Base-by-base conservation (phyloP, 2,888 invertebrate species). In the Caenorhabditis auriculariae region DNA sequence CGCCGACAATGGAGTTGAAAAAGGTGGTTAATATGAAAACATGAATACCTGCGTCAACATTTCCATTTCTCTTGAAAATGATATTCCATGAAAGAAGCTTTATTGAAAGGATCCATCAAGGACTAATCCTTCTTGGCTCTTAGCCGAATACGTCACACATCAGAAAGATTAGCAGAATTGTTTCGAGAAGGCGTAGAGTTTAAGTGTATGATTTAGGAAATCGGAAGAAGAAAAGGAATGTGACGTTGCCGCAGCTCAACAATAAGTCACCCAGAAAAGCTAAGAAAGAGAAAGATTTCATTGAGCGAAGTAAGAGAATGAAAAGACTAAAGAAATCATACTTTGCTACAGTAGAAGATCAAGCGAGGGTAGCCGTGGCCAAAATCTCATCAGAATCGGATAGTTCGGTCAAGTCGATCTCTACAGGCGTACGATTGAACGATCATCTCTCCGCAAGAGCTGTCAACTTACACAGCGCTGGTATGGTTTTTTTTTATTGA, bases 1-100 rank as follows among this genome's bases (percentile, higher is more conserved):
- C 37, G 51, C 39, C 12, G 63, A 45, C 12, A 64, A 60, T 56
- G 56, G 64, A 26, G 52, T 64, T 55, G 64, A 64, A 39, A 64
- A 64, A 54, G 50, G 64, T 64, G n/a, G n/a, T n/a, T n/a, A n/a
- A n/a, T n/a, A n/a, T n/a, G n/a, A n/a, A n/a, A n/a, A n/a, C n/a
- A n/a, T n/a, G n/a, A n/a, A n/a, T n/a, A n/a, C n/a, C n/a, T n/a
- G n/a, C n/a, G n/a, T n/a, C n/a, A n/a, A n/a, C n/a, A n/a, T n/a
- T n/a, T n/a, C n/a, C n/a, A n/a, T n/a, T n/a, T n/a, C n/a, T n/a
- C n/a, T n/a, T n/a, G n/a, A n/a, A n/a, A n/a, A n/a, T n/a, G n/a
- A n/a, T n/a, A n/a, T n/a, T n/a, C n/a, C n/a, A n/a, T n/a, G n/a
- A n/a, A n/a, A n/a, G n/a, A n/a, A n/a, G n/a, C n/a, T n/a, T n/a